phyloP scores from a whole-genome alignment of 2,113 vertebrate species.

The Paraplagusia blochii region DNA sequence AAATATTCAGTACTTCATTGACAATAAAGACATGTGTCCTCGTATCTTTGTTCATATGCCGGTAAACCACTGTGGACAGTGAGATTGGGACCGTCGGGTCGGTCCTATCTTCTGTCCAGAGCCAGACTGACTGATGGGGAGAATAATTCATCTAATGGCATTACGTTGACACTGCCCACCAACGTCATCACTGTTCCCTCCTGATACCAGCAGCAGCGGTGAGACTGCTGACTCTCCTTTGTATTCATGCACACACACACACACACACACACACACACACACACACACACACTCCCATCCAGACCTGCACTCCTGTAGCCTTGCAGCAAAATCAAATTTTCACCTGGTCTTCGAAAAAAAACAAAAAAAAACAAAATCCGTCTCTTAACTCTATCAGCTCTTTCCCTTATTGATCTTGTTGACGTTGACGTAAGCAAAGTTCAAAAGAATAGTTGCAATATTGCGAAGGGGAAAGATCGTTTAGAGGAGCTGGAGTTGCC shows the following conservation, averaged over 20 bases:
- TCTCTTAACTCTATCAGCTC: too few species aligned
- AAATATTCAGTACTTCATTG: too few species aligned
- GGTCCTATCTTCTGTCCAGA: constrained; percentile 10
- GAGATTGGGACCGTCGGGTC: constrained; percentile 18
- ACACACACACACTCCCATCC: too few species aligned
- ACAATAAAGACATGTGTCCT: background rate
- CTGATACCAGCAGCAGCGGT: constrained; percentile 27
- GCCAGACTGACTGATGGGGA: constrained; percentile 50
- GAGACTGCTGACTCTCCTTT: constrained; percentile 9
- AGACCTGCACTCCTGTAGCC: background rate
- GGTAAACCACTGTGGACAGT: background rate
- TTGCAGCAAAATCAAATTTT: background rate
- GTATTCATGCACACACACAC: background rate
- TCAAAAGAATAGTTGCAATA: too few species aligned
- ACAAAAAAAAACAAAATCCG: background rate
- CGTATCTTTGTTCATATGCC: background rate
- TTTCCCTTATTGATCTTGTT: too few species aligned
- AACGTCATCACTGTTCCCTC: constrained; percentile 44
- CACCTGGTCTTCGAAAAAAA: constrained; percentile 6
- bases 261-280: too few species aligned
- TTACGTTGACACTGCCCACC: constrained; percentile 48
- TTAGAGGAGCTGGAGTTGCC: too few species aligned
- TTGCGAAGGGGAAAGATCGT: too few species aligned
- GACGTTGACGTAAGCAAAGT: too few species aligned
- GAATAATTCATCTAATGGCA: constrained; percentile 61